These are phyloP conservation scores for Plectropomus leopardus DNA, from an alignment of 2,113 vertebrate genomes.

Conservation along the genomic window DNA sequence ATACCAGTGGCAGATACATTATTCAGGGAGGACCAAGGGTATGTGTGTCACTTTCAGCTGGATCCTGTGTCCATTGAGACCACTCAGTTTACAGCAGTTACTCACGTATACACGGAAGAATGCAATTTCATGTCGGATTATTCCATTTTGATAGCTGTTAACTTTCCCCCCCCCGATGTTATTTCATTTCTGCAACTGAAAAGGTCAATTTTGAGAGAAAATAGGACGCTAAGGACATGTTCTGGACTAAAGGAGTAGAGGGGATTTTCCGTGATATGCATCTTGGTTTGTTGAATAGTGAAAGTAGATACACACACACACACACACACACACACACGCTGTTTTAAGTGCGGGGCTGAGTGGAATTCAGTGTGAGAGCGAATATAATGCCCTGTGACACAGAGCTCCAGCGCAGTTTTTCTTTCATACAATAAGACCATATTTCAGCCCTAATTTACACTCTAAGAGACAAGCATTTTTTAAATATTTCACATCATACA, in stretches of 20 bases:
- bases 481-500: no score
- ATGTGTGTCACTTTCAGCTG: constrained; percentile 74
- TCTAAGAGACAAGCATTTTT: no score
- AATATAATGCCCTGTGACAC: constrained; percentile 35
- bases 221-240: constrained; percentile 3
- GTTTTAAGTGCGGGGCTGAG: constrained; percentile 22
- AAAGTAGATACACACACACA: background rate
- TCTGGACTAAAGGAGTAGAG: constrained; percentile 11
- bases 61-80: constrained; percentile 64
- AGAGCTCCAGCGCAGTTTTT: constrained; percentile 34
- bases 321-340: background rate
- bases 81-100: constrained; percentile 61
- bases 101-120: constrained; percentile 1
- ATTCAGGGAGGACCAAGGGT: constrained; percentile 88
- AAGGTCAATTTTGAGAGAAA: constrained; percentile 22
- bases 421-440: constrained; percentile 53
- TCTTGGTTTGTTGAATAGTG: constrained; percentile 38
- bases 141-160: background rate
- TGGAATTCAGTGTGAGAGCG: constrained; percentile 30
- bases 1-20: constrained; percentile 87
- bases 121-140: background rate
- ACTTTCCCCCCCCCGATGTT: background rate
- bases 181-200: constrained; percentile 6
- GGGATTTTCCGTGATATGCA: constrained; percentile 31
- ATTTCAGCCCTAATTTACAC: constrained; percentile 33